phyloP scores from a whole-genome alignment of 2,797 vertebrate species.

The Ataeniobius toweri region DNA sequence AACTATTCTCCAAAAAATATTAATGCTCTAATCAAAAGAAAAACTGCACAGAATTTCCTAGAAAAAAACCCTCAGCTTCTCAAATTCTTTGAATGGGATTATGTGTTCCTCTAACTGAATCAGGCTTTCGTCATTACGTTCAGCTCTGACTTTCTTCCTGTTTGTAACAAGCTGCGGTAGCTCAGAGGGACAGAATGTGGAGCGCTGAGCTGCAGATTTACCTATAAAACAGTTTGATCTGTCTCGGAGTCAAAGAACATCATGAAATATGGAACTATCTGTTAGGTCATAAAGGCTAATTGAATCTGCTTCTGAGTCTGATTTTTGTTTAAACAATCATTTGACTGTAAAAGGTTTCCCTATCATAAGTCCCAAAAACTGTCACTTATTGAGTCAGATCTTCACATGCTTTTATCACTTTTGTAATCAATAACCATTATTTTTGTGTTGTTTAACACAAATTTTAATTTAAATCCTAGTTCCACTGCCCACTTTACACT shows the following conservation, averaged over 20 bases:
- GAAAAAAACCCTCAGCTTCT: not conserved
- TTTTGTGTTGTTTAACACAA: too few relatives aligned
- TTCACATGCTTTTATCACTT: too few relatives aligned
- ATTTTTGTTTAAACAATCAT: constrained; percentile 4
- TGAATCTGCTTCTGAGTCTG: not conserved
- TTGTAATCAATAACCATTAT: too few relatives aligned
- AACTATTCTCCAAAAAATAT: not conserved
- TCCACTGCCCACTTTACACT: not conserved
- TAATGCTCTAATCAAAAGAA: not conserved
- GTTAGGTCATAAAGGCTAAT: not conserved
- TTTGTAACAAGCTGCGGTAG: constrained; percentile 5
- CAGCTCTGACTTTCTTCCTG: constrained; percentile 17
- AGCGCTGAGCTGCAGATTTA: constrained; percentile 5
- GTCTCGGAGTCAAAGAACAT: constrained; percentile 4
- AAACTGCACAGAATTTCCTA: not conserved
- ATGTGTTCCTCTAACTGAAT: not conserved
- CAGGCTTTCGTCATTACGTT: constrained; percentile 4
- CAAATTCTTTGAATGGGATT: not conserved
- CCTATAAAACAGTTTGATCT: not conserved
- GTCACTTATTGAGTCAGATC: not conserved
- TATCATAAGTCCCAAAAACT: not conserved
- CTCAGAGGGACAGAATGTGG: constrained; percentile 9
- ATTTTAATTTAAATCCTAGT: not conserved
- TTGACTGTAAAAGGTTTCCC: not conserved
- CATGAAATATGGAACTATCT: constrained; percentile 28